Evolutionary conservation across 2,113 vertebrate species (phyloP).

Genomic region (Cygnus buccinator): DNA sequence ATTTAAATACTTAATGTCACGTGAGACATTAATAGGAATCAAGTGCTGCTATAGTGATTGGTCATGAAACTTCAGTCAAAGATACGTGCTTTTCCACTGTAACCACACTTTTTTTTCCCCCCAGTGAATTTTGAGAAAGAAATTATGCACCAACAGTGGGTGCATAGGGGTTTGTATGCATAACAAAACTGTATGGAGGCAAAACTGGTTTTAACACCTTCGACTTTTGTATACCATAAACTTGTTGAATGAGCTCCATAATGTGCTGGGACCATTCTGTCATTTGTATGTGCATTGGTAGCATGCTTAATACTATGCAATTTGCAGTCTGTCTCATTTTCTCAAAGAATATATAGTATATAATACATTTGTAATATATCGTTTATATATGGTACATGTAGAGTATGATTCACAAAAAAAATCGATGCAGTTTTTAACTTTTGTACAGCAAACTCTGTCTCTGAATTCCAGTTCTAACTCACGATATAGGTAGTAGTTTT

Average conservation of each 20-base stretch:
- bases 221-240: background rate
- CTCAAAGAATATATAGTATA: background rate
- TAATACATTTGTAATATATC: background rate
- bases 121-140: background rate
- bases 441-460: background rate
- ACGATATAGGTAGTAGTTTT: background rate
- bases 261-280: background rate
- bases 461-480: background rate
- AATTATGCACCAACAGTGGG: rapidly evolving
- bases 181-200: background rate
- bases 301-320: background rate
- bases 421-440: background rate
- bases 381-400: background rate
- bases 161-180: background rate
- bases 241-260: background rate
- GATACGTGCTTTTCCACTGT: rapidly evolving
- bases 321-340: background rate
- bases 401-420: background rate
- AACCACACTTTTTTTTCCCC: too few species aligned
- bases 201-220: background rate
- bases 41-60: background rate
- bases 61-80: background rate
- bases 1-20: background rate
- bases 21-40: background rate
- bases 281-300: background rate